Base-by-base conservation (phyloP, 2,113 vertebrate species). In the Pteruthius melanotis region DNA sequence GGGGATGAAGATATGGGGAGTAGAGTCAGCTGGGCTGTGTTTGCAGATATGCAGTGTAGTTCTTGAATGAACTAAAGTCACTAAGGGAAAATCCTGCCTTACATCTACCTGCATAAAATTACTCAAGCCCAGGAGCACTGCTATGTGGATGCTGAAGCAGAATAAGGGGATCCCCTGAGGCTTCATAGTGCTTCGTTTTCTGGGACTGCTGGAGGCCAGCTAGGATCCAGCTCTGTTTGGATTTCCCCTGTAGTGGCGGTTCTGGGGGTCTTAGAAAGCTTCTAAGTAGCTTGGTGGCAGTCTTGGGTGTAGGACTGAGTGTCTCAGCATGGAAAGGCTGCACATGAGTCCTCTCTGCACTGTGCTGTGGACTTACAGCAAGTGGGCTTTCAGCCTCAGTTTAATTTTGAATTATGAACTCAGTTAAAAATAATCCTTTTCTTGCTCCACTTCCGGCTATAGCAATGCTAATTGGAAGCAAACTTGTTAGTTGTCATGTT, bases 281-380 rank as follows among this genome's bases (percentile, higher is more conserved):
- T 23, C 42, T 11, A 2, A 35, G 21, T 3, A 72, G 21, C 52
- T 42, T 7, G 11, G 28, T 79, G 50, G 22, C 39, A 76, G 70
- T 9, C 5, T 49, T 13, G 26, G 22, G 22, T 42, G 23, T 28
- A 54, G 30, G 45, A 24, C 42, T 42, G 31, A 44, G 23, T 2
- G 1, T 40, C 39, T 64, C 27, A 39, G 40, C 30, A 13, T 24
- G 37, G 35, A 19, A 52, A 44, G 33, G 7, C 0, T 1, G 15
- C 3, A 3, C 10, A 3, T 0, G 3, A 45, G 4, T 19, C 31
- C 8, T 3, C 13, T 61, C 39, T 9, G 9, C 18, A 9, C 14
- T 17, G 27, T 15, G 26, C 44, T 77, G 5, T 27, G 28, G 7
- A 17, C 49, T 39, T 40, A 21, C 0, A 10, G 37, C 15, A 76